Conservation (phyloP, 2,113 vertebrate genomes). For the Rhabdomys dilectus region DNA sequence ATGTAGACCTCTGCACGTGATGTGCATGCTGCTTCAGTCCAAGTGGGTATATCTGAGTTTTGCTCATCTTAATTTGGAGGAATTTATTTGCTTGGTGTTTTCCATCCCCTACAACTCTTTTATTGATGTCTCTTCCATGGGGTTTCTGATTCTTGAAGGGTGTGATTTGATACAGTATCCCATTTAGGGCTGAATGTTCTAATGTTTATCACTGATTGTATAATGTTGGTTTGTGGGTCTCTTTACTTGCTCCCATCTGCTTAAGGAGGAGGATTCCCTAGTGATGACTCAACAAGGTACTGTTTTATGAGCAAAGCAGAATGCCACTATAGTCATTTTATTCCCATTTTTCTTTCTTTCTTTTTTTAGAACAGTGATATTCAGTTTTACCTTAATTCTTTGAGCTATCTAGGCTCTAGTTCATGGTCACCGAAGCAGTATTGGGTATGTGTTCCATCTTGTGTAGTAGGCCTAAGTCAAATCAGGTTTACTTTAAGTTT, state of each 20-base stretch:
- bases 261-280: neutral
- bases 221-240: neutral
- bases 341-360: rapidly evolving
- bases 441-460: neutral
- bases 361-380: neutral
- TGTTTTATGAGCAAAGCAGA: neutral
- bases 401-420: neutral
- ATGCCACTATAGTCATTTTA: neutral
- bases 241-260: neutral
- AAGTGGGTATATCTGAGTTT: neutral
- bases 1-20: rapidly evolving
- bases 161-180: neutral
- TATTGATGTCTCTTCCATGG: neutral
- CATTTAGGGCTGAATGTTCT: neutral
- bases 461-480: neutral
- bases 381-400: neutral
- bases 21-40: neutral
- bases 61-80: neutral
- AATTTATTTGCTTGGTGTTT: neutral
- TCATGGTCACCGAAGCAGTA: neutral
- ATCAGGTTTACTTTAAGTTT: neutral
- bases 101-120: neutral
- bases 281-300: neutral
- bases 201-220: neutral
- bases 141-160: neutral